Evolutionary conservation across 2,888 invertebrate genomes (phyloP), one percentile per base, ranked within the genome.

Genomic region (Chorisops tibialis): DNA sequence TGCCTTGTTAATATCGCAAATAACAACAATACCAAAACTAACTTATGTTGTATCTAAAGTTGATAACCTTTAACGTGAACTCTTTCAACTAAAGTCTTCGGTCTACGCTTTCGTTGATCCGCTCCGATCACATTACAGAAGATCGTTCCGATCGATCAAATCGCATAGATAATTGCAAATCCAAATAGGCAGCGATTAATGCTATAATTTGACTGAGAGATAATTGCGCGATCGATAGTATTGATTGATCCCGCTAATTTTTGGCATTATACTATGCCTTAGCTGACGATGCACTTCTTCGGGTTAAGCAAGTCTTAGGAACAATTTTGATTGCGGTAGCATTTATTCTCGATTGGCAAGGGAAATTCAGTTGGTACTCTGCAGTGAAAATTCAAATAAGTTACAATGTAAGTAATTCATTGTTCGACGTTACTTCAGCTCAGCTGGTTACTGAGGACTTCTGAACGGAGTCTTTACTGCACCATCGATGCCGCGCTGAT

Each of bases 21-120:
- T 56, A 30, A 56, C 56, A 1, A 16, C 21, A 24, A 56, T 56
- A 45, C 35, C 19, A 43, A 4, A 14, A 41, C 54, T 12, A 21
- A 37, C n/a, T 22, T n/a, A n/a, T n/a, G n/a, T n/a, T n/a, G n/a
- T n/a, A n/a, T n/a, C n/a, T n/a, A n/a, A 39, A 41, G 52, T n/a
- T 41, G 56, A 56, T 56, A 56, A 56, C 56, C 56, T 56, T 56
- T 56, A 56, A 35, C 35, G 43, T 56, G 45, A 56, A 56, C 30
- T 30, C 35, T 35, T 43, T 45, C 39, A 43, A 35, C 39, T 22
- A 24, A 22, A 30, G 30, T 24, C n/a, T 16, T 38, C 19, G 4
- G 7, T 18, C n/a, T n/a, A n/a, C n/a, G n/a, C n/a, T n/a, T n/a
- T n/a, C n/a, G n/a, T n/a, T n/a, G n/a, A n/a, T n/a, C n/a, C n/a